These are phyloP conservation scores for Lytechinus pictus DNA, from an alignment of 35 echinoderm and acorn worm genomes.

Conservation along the genomic window DNA sequence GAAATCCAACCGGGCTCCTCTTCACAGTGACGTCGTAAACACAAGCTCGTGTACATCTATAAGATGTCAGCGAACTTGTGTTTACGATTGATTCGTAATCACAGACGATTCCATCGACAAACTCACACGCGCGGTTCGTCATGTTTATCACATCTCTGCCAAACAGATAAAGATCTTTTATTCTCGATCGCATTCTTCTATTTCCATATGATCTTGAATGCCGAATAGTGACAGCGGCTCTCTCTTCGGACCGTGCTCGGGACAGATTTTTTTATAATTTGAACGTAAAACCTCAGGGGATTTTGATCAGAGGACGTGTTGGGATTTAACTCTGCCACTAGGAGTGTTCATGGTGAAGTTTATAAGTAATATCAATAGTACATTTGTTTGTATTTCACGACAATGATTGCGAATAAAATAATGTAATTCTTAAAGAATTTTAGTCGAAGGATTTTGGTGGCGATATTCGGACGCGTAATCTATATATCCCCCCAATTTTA, in stretches of 20 bases:
- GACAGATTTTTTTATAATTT: not conserved
- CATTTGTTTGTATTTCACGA: not conserved
- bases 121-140: not conserved
- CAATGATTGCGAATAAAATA: not conserved
- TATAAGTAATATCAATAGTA: not conserved
- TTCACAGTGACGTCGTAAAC: too few species aligned
- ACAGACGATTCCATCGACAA: not conserved
- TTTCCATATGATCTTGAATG: not conserved
- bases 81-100: too few species aligned
- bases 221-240: not conserved
- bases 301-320: not conserved
- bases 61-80: too few species aligned
- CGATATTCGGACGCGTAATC: not conserved
- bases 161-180: conserved; percentile 8
- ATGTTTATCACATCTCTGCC: not conserved
- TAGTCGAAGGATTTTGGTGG: too few species aligned
- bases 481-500: too few species aligned
- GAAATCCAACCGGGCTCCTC: not conserved
- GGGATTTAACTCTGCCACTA: not conserved
- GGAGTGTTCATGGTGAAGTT: not conserved
- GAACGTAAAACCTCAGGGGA: not conserved
- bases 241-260: not conserved
- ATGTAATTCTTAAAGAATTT: too few species aligned
- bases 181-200: not conserved
- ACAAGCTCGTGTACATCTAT: too few species aligned